Evolutionary conservation across 1,140 invertebrate species (phyloP).

Genomic region (Oncopeltus fasciatus): DNA sequence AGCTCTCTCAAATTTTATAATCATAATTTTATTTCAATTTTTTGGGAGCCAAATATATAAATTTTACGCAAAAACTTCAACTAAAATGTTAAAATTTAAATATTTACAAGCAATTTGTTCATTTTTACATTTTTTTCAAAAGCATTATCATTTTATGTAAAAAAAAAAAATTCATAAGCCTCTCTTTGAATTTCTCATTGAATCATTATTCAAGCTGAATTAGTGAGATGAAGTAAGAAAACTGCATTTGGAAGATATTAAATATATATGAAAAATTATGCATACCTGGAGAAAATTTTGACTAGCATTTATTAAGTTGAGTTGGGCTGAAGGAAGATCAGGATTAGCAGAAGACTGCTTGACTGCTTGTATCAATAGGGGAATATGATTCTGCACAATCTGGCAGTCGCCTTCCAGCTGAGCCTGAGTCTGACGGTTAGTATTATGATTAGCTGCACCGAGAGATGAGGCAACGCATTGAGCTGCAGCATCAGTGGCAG

Average conservation of each 20-base stretch:
- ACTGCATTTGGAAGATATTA: not conserved
- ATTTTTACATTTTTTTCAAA: too few species aligned
- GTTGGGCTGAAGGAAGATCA: conserved; percentile 56
- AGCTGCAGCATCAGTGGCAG: conserved; percentile 74
- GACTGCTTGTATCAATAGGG: conserved; percentile 65
- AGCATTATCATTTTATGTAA: too few species aligned
- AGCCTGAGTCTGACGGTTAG: conserved; percentile 49
- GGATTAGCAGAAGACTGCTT: conserved; percentile 56
- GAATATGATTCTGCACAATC: conserved; percentile 62
- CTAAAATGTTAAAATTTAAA: too few species aligned
- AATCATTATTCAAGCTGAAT: too few species aligned
- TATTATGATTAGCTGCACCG: conserved; percentile 55
- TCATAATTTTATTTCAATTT: too few species aligned
- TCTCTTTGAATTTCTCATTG: too few species aligned
- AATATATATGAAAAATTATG: not conserved
- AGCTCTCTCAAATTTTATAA: too few species aligned
- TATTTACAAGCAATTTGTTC: too few species aligned
- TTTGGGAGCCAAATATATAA: too few species aligned
- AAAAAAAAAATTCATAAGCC: too few species aligned
- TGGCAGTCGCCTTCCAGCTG: conserved; percentile 63
- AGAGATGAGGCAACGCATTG: conserved; percentile 80
- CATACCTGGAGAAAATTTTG: conserved; percentile 60
- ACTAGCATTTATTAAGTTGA: conserved; percentile 71
- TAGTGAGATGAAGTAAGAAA: too few species aligned
- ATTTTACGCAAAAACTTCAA: too few species aligned